Evolutionary conservation across 2,797 vertebrate species (phyloP).

Genomic region (Parauchenoglanis punctatus): DNA sequence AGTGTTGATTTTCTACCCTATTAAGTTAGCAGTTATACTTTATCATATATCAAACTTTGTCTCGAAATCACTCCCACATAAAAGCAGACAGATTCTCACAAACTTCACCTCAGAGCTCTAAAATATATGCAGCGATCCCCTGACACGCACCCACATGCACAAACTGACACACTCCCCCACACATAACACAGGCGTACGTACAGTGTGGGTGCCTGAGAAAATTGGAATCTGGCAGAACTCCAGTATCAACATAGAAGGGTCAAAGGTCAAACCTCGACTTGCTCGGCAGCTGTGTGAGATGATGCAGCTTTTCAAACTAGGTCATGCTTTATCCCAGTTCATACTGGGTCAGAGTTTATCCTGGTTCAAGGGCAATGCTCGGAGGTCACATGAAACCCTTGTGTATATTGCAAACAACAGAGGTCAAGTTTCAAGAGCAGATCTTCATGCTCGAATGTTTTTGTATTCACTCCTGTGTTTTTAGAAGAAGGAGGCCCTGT

Average conservation of each 20-base stretch:
- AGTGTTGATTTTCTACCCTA: constrained; percentile 45
- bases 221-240: constrained; percentile 65
- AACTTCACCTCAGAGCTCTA: constrained; percentile 48
- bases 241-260: constrained; percentile 71
- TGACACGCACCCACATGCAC: constrained; percentile 58
- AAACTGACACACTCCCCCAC: constrained; percentile 52
- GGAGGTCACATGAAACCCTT: constrained; percentile 63
- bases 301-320: constrained; percentile 66
- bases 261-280: constrained; percentile 65
- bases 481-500: constrained; percentile 21
- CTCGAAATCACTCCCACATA: constrained; percentile 43
- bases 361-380: constrained; percentile 64
- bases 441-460: constrained; percentile 39
- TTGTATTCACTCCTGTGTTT: constrained; percentile 29
- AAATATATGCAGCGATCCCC: constrained; percentile 57
- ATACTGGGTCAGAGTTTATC: constrained; percentile 46
- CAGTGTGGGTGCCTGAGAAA: constrained; percentile 63
- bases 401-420: constrained; percentile 61
- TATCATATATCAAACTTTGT: constrained; percentile 49
- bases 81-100: constrained; percentile 47
- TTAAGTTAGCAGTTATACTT: constrained; percentile 51
- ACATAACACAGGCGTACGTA: constrained; percentile 46
- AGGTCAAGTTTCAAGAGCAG: constrained; percentile 60
- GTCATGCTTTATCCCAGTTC: constrained; percentile 73
- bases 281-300: constrained; percentile 64